Evolutionary conservation across 1,140 invertebrate species (phyloP), one percentile per base, ranked within the genome.

Genomic region (Drosophila parabipectinata): DNA sequence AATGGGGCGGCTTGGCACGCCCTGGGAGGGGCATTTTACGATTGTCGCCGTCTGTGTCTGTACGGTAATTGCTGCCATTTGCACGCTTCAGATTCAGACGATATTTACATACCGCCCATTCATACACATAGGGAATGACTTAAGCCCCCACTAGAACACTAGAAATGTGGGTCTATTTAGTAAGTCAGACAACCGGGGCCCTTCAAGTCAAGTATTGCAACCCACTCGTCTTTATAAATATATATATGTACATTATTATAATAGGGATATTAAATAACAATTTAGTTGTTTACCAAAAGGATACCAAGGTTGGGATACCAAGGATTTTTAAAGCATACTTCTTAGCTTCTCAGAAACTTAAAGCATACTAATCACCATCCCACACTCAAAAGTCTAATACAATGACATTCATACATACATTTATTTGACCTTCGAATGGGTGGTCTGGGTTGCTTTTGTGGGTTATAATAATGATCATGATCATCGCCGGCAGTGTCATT

Each of bases 31-130:
- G 14, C 7, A 44, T 55, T 51, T 62, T 73, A 64, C 63, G 71
- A 74, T 74, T 74, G 69, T 74, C 72, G 71, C 58, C 71, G 47
- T 69, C 56, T 71, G 54, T 75, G 73, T 56, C 52, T 55, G 34
- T 48, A 54, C 58, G 48, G 78, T 85, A 87, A 87, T 85, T 78
- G 77, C 81, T 78, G 69, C 58, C 78, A 73, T 84, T 85, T 73
- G 78, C 55, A 76, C 44, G 72, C 76, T 64, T 69, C 78, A 72
- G 44, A 45, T 18, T 30, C 15, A 28, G 24, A 58, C 51, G 34
- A 9, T 47, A 47, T 47, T 21, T 47, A 47, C 18, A 21, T 12
- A 47, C 8, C 5, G 9, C 6, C 6, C 21, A 47, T 4, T 3
- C 8, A 51, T 50, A 51, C 24, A 54, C 24, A 55, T 24, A 34